Conservation (phyloP, 2,888 invertebrate species). For the Junonia oenone region DNA sequence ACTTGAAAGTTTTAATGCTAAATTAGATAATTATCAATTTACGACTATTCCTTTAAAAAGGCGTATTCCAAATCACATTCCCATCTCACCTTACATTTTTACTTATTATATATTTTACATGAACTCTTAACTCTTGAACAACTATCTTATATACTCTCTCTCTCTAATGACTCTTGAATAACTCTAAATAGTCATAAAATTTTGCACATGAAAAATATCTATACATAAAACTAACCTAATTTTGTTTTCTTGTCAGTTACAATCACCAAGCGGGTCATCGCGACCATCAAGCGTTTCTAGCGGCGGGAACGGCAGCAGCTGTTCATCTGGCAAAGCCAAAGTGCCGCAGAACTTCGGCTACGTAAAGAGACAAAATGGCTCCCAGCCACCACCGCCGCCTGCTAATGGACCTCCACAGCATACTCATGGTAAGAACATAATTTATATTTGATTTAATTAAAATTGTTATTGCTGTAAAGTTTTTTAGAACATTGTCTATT, state of each 20-base stretch:
- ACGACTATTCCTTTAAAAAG: too few species aligned
- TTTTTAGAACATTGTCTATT: neutral
- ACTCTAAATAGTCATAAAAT: too few species aligned
- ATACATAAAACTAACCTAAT: slow-evolving; percentile 9
- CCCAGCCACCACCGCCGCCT: slow-evolving; percentile 68
- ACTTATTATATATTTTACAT: too few species aligned
- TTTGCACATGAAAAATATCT: too few species aligned
- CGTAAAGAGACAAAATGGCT: slow-evolving; percentile 86
- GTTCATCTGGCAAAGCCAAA: slow-evolving; percentile 82
- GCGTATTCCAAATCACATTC: too few species aligned
- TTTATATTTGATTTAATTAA: too few species aligned
- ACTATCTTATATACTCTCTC: too few species aligned
- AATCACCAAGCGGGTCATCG: slow-evolving; percentile 75
- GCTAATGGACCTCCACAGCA: slow-evolving; percentile 63
- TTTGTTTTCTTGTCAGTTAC: slow-evolving; percentile 49
- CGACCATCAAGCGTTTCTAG: slow-evolving; percentile 69
- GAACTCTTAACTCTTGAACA: too few species aligned
- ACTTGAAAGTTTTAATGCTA: too few species aligned
- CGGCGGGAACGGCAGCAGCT: slow-evolving; percentile 75
- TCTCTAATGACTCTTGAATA: too few species aligned
- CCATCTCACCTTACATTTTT: too few species aligned
- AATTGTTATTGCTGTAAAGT: neutral
- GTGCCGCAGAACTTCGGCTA: slow-evolving; percentile 92
- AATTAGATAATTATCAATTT: too few species aligned
- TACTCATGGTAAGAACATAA: slow-evolving; percentile 39